Evolutionary conservation across 2,888 invertebrate genomes (phyloP), one percentile per base, ranked within the genome.

Genomic region (Meiosimyza decipiens): DNA sequence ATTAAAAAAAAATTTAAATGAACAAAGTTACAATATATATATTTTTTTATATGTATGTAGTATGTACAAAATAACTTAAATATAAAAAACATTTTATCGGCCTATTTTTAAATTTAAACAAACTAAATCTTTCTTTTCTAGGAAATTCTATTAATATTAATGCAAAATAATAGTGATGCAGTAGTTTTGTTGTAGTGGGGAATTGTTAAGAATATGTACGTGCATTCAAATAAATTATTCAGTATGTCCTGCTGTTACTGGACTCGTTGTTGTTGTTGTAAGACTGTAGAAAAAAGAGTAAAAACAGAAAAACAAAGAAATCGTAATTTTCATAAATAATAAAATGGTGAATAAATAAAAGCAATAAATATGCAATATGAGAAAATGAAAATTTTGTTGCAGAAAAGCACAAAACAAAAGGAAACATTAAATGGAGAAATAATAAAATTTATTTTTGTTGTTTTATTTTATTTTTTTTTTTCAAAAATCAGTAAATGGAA

Each of bases 241-340:
- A 80, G 80, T 80, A 75, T 81, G 83, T 78, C 79, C 80, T 74
- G 82, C 77, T 55, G 83, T 81, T 77, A 84, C 79, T 52, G 86
- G 86, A 82, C 84, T 86, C 76, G 83, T 81, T 55, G 84, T 82
- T 55, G 84, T 82, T 55, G 84, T 82, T 65, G 86, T 86, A 67
- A 86, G 82, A 79, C 85, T 86, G 83, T 66, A 82, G 79, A 74
- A 78, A 73, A 75, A 77, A 79, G 59, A 57, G 67, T 74, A 73
- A 69, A 74, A 74, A 64, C 66, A 60, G 62, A 67, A 75, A 76
- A 59, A 75, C 73, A 76, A 59, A 76, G 71, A 63, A 69, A 71
- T 69, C 50, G 51, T 71, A 62, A 69, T 71, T 28, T 59, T 73
- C 71, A 70, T 71, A 22, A 71, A 77, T 76, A 76, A 68, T 63